Evolutionary conservation across 2,888 invertebrate genomes (phyloP).

Genomic region (Torymus auratus): DNA sequence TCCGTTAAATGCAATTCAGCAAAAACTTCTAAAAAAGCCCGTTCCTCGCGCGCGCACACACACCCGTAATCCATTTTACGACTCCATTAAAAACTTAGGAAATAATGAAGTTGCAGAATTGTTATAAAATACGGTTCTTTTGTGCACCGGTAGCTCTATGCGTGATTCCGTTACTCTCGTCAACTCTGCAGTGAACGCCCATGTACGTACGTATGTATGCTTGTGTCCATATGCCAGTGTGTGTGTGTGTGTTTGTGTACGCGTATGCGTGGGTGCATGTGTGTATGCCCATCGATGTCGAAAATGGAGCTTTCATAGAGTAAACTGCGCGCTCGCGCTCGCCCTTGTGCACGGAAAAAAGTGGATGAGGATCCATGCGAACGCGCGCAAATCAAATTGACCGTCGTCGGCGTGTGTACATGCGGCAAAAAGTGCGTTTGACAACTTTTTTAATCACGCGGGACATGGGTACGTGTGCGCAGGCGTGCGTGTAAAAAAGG

Average conservation of each 20-base stretch:
- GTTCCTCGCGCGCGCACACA: too few relatives aligned
- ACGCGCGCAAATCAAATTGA: conserved; percentile 33
- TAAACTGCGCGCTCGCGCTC: background rate
- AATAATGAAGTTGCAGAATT: background rate
- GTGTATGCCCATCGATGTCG: background rate
- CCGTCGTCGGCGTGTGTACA: background rate
- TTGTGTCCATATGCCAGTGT: too few relatives aligned
- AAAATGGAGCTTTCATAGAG: conserved; percentile 17
- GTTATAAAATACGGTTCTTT: background rate
- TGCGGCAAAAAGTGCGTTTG: conserved; percentile 17
- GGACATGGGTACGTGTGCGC: background rate
- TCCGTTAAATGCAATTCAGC: too few relatives aligned
- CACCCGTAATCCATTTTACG: conserved; percentile 7
- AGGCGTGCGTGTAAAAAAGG: too few relatives aligned
- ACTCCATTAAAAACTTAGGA: conserved; percentile 28
- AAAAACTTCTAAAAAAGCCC: too few relatives aligned
- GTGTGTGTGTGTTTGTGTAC: too few relatives aligned
- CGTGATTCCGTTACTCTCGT: too few relatives aligned
- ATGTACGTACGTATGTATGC: too few relatives aligned
- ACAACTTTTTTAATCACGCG: conserved; percentile 51
- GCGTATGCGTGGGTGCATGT: too few relatives aligned
- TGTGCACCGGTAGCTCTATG: too few relatives aligned
- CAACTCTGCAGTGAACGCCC: too few relatives aligned
- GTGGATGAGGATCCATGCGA: too few relatives aligned
- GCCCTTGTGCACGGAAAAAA: background rate